phyloP scores from a whole-genome alignment of 2,797 vertebrate genomes.

The Sebastes kiyomatsui region DNA sequence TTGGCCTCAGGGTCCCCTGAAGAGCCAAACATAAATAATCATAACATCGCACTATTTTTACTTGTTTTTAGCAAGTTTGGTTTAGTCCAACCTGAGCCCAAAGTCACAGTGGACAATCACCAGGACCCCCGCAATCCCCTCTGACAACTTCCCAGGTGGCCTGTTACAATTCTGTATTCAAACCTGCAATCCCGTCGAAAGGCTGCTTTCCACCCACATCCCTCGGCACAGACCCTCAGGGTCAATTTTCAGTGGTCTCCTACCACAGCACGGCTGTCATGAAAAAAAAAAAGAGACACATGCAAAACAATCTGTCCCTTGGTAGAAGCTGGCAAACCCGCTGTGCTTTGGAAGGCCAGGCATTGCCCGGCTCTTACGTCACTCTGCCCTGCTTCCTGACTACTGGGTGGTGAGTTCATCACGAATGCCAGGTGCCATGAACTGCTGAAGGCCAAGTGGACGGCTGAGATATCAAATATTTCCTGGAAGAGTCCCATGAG shows the following conservation, averaged over 20 bases:
- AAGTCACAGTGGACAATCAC: constrained; percentile 50
- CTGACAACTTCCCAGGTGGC: constrained; percentile 40
- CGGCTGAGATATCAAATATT: constrained; percentile 39
- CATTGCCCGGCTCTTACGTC: constrained; percentile 32
- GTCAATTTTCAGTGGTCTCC: constrained; percentile 42
- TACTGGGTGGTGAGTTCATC: constrained; percentile 42
- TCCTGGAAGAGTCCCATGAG: constrained; percentile 17
- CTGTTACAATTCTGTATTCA: constrained; percentile 48
- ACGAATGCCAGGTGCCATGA: constrained; percentile 36
- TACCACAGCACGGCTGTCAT: constrained; percentile 25
- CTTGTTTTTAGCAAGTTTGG: constrained; percentile 39
- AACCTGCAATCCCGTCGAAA: constrained; percentile 49
- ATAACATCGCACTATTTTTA: constrained; percentile 28
- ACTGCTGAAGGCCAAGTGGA: constrained; percentile 26
- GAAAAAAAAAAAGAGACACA: constrained; percentile 25
- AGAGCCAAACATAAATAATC: constrained; percentile 49
- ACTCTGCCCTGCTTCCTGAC: constrained; percentile 23
- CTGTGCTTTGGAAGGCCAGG: constrained; percentile 9
- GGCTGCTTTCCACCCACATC: constrained; percentile 32
- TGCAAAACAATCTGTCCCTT: constrained; percentile 52
- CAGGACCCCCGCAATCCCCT: constrained; percentile 19
- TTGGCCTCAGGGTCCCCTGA: constrained; percentile 13
- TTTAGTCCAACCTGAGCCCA: constrained; percentile 36
- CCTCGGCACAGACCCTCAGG: constrained; percentile 10
- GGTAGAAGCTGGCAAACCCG: constrained; percentile 36